Evolutionary conservation across 2,888 invertebrate genomes (phyloP).

Genomic region (Chydorus sphaericus): DNA sequence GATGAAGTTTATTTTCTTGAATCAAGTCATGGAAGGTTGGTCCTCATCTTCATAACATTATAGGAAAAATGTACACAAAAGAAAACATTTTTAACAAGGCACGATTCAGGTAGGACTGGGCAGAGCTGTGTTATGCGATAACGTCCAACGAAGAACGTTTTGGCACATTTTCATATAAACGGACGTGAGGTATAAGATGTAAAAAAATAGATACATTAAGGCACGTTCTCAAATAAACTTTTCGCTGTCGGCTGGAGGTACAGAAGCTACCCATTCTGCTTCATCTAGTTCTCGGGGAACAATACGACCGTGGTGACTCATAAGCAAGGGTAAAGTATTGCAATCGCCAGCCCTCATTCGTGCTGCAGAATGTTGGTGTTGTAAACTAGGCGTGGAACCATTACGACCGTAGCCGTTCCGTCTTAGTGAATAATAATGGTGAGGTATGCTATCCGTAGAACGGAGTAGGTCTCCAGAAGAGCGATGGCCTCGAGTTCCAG

Average conservation of each 20-base stretch:
- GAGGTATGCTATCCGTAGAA: not conserved
- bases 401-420: not conserved
- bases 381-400: not conserved
- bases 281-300: not conserved
- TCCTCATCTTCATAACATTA: no score
- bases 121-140: no score
- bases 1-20: no score
- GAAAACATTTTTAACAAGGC: no score
- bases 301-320: not conserved
- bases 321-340: not conserved
- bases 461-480: not conserved
- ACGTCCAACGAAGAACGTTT: no score
- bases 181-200: no score
- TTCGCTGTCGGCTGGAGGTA: slow-evolving; percentile 9
- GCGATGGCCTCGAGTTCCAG: not conserved
- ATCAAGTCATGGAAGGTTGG: no score
- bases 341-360: not conserved
- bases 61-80: no score
- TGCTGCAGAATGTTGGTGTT: not conserved
- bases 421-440: no score
- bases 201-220: no score
- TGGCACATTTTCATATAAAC: no score
- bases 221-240: slow-evolving; percentile 6
- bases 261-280: slow-evolving; percentile 7
- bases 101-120: no score